These are phyloP conservation scores for Temnothorax curvispinosus DNA, from an alignment of 1,140 invertebrate genomes.

Conservation along the genomic window DNA sequence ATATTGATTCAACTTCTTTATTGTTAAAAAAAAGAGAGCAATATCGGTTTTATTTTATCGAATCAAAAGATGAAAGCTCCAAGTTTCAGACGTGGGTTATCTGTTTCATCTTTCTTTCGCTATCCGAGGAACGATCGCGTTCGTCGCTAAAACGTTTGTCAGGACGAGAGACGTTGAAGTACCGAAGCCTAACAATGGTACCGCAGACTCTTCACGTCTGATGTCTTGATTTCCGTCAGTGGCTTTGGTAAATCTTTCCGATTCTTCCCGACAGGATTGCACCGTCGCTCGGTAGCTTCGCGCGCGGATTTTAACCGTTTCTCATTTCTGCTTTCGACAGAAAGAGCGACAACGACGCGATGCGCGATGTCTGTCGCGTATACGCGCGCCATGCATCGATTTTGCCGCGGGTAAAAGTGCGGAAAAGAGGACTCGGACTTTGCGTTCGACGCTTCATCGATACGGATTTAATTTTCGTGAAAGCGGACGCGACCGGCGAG, in stretches of 20 bases:
- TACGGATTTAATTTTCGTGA: conserved; percentile 77
- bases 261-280: conserved; percentile 63
- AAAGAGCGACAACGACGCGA: conserved; percentile 56
- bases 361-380: conserved; percentile 15
- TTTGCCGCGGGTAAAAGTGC: conserved; percentile 64
- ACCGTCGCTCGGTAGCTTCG: conserved; percentile 54
- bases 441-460: conserved; percentile 68
- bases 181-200: conserved; percentile 55
- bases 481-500: conserved; percentile 60
- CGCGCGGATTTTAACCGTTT: conserved; percentile 67
- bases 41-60: neutral
- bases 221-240: conserved; percentile 67
- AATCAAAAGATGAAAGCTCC: neutral
- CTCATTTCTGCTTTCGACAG: conserved; percentile 68
- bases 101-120: conserved; percentile 17
- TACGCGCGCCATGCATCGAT: conserved; percentile 56
- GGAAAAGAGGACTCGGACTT: conserved; percentile 36
- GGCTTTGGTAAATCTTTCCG: conserved; percentile 70
- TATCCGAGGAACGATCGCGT: conserved; percentile 21
- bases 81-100: conserved; percentile 30
- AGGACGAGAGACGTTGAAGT: conserved; percentile 23
- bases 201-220: conserved; percentile 6
- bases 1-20: neutral
- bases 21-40: neutral
- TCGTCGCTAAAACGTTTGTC: conserved; percentile 36